Evolutionary conservation across 2,888 invertebrate genomes (phyloP).

Genomic region (Cinara cedri): DNA sequence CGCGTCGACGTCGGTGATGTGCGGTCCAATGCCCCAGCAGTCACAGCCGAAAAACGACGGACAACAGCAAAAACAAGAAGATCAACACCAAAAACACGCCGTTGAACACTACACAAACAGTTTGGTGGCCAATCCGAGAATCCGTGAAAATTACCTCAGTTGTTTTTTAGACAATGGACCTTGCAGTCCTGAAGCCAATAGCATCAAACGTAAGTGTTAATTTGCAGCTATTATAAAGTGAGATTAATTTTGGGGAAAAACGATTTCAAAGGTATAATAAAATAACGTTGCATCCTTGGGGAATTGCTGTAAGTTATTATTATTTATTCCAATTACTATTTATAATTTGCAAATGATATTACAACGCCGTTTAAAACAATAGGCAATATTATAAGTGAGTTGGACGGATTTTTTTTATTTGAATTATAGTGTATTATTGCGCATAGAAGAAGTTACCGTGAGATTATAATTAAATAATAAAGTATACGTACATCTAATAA

Average conservation of each 20-base stretch:
- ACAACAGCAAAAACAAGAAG: conserved; percentile 25
- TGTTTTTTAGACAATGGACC: conserved; percentile 59
- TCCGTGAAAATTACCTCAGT: conserved; percentile 63
- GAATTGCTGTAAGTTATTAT: too few species aligned
- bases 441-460: too few species aligned
- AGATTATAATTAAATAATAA: too few species aligned
- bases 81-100: conserved; percentile 53
- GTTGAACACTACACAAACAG: conserved; percentile 64
- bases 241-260: too few species aligned
- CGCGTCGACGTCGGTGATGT: background rate
- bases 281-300: too few species aligned
- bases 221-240: background rate
- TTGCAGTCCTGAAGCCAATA: conserved; percentile 58
- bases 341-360: too few species aligned
- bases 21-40: conserved; percentile 17
- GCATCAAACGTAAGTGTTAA: conserved; percentile 58
- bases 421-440: too few species aligned
- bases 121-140: conserved; percentile 65
- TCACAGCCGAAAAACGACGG: background rate
- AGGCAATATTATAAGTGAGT: too few species aligned
- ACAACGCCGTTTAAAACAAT: too few species aligned
- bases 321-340: too few species aligned
- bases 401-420: too few species aligned
- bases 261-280: background rate
- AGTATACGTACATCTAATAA: too few species aligned